Percentiles rank a stretch among this genome's conserved stretches.
phyloP scores from a whole-genome alignment of 2,888 invertebrate species.

The Dolichomitus sp. region DNA sequence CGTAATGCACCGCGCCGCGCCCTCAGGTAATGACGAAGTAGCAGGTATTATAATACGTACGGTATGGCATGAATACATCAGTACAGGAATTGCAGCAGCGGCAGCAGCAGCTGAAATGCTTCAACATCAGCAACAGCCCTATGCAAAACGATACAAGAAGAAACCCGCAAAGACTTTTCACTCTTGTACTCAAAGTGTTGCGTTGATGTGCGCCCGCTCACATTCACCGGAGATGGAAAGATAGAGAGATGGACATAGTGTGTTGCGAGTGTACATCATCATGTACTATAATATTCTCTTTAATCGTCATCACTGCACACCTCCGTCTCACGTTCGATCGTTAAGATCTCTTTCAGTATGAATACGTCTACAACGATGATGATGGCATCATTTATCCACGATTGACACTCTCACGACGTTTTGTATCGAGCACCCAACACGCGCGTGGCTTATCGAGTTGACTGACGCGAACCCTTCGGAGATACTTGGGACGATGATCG shows the following conservation, averaged over 20 bases:
- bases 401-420: constrained; percentile 42
- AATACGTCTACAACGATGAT: constrained; percentile 20
- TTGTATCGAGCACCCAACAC: constrained; percentile 2
- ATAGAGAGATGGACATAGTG: constrained; percentile 12
- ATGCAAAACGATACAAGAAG: constrained; percentile 34
- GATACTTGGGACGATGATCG: constrained; percentile 41
- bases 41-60: constrained; percentile 63
- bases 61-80: constrained; percentile 37
- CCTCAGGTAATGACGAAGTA: constrained; percentile 65
- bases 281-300: constrained; percentile 22
- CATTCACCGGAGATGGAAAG: constrained; percentile 8
- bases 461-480: background rate
- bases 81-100: constrained; percentile 36
- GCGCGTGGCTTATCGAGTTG: background rate
- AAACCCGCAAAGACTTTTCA: constrained; percentile 40
- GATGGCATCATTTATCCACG: constrained; percentile 45
- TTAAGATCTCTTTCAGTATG: background rate
- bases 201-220: constrained; percentile 13
- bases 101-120: constrained; percentile 52
- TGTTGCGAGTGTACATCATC: background rate
- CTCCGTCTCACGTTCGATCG: constrained; percentile 16
- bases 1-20: constrained; percentile 63
- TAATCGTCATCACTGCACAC: constrained; percentile 23
- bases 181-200: constrained; percentile 15
- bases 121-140: constrained; percentile 1